Evolutionary conservation across 2,888 invertebrate species (phyloP), one percentile per base, ranked within the genome.

Genomic region (Beris morrisii): DNA sequence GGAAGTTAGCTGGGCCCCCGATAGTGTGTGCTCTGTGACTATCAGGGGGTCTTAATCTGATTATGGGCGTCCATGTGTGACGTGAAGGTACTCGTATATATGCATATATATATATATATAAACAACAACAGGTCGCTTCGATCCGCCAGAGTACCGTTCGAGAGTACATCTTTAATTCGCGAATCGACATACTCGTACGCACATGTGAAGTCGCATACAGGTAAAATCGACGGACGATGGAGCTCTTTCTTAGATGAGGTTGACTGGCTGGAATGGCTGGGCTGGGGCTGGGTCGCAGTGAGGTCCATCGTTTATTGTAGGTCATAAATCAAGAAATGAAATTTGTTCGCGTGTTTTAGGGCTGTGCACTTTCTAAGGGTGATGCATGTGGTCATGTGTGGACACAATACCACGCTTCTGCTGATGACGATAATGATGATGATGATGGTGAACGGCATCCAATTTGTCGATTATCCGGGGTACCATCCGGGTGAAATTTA

Each of bases 11-110:
- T 13, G 59, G 31, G 15, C 13, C 13, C 32, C 38, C 30, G 28
- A 31, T 52, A 44, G 50, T 52, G 46, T 53, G 45, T 54, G 53
- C 48, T 54, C 50, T 12, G 55, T 56, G 43, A 55, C 56, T 65
- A 64, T 64, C 64, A 55, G 64, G 66, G 58, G 53, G 9, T 38
- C 66, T 66, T 66, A 66, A 66, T 66, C 66, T 66, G 66, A 58
- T 66, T 66, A 44, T 59, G 58, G 66, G 66, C 66, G 59, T 48
- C 57, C 64, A 65, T 57, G 9, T 38, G 9, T 5, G 5, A 38
- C 38, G 9, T 38, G 9, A 38, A 38, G 38, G 9, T 9, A 38
- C 38, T 38, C 38, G 38, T 9, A 38, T 38, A 38, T 58, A 66
- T 66, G 66, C 50, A 57, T 53, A 65, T 58, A 65, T 65, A 53